Evolutionary conservation across 2,888 invertebrate species (phyloP), one percentile per base, ranked within the genome.

Genomic region (Cheilosia urbana): DNA sequence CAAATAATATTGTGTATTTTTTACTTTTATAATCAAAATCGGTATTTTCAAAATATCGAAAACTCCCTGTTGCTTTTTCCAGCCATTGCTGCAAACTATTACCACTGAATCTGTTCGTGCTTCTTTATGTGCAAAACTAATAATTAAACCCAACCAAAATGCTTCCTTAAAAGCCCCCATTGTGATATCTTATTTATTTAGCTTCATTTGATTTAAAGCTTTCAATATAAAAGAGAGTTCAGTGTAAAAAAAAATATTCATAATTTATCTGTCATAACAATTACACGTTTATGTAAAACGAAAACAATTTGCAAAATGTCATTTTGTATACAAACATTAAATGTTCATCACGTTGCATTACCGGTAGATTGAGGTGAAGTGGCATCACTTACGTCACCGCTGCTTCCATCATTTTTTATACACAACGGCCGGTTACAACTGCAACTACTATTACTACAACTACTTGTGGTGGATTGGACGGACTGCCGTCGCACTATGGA

Each of bases 401-500:
- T 60, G 51, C 51, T 66, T 5, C 76, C 81, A 34, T 76, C 62
- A 58, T 49, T 81, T n/a, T 49, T 81, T n/a, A 51, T 63, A 17
- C 62, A 85, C 27, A 71, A 51, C 40, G 42, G 55, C 47, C 75
- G 65, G 17, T 17, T 47, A 11, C 47, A 47, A 76, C 55, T 80
- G 49, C 75, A 69, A 75, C 63, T 80, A 55, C 45, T 69, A 69
- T 30, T 75, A 79, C 62, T 85, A 80, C 80, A 85, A 68, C 66
- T 80, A 85, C 66, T 77, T 68, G 81, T 68, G 80, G 53, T 66
- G 65, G 84, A 76, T 47, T 76, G 71, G 71, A 60, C 71, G 42
- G 80, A 76, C 47, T 76, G 75, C 60, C 85, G 76, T 49, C 55
- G 69, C 21, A n/a, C 57, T 47, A 68, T 73, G 72, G 72, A 80